Evolutionary conservation across 1,140 invertebrate species (phyloP).

Genomic region (Drosophila auraria): DNA sequence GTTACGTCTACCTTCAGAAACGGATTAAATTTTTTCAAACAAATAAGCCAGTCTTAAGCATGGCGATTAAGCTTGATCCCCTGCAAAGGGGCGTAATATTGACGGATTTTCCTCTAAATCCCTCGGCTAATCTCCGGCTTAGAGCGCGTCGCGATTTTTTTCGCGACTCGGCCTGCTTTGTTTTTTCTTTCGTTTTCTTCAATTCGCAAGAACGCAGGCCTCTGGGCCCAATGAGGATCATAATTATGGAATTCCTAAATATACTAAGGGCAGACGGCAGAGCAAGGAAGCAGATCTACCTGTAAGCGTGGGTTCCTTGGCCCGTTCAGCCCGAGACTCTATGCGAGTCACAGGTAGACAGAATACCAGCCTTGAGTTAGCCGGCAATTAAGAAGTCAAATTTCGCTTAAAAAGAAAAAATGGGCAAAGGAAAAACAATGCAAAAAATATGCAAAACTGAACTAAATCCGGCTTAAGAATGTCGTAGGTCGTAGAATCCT

Average conservation of each 20-base stretch:
- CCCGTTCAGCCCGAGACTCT: background rate
- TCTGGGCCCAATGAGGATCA: slow-evolving; percentile 63
- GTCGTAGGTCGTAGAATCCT: slow-evolving; percentile 29
- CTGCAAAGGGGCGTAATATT: slow-evolving; percentile 77
- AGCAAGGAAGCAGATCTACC: slow-evolving; percentile 45
- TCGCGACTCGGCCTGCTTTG: slow-evolving; percentile 59
- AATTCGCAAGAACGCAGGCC: slow-evolving; percentile 64
- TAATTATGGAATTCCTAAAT: slow-evolving; percentile 84
- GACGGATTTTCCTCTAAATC: slow-evolving; percentile 82
- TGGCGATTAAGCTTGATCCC: slow-evolving; percentile 79
- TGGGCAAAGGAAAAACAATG: slow-evolving; percentile 58
- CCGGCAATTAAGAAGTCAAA: slow-evolving; percentile 82
- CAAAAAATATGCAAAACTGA: slow-evolving; percentile 76
- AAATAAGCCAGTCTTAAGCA: slow-evolving; percentile 75
- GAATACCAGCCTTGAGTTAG: slow-evolving; percentile 49
- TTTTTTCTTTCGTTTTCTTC: slow-evolving; percentile 60
- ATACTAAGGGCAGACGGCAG: slow-evolving; percentile 44
- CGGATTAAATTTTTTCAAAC: slow-evolving; percentile 78
- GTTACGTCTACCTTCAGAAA: slow-evolving; percentile 59
- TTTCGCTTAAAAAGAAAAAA: slow-evolving; percentile 69
- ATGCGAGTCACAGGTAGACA: slow-evolving; percentile 20
- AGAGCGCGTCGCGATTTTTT: slow-evolving; percentile 76
- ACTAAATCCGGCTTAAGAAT: slow-evolving; percentile 81
- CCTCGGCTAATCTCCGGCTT: slow-evolving; percentile 76
- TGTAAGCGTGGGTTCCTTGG: slow-evolving; percentile 73